Evolutionary conservation across 2,113 vertebrate genomes (phyloP).

Genomic region (Malaclemys terrapin): DNA sequence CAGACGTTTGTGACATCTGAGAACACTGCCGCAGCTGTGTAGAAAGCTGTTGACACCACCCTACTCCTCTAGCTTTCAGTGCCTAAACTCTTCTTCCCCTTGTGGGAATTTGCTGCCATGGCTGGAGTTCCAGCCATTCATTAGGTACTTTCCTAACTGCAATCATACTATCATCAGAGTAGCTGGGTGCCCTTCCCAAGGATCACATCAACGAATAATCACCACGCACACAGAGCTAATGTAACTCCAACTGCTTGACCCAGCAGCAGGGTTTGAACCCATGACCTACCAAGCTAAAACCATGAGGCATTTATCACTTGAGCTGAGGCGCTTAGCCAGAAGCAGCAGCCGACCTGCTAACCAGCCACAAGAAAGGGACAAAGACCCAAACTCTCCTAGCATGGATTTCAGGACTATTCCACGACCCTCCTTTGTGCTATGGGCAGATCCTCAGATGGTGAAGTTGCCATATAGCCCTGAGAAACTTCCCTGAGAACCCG

Average conservation of each 20-base stretch:
- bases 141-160: not conserved
- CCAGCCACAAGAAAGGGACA: not conserved
- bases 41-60: accelerated
- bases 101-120: not conserved
- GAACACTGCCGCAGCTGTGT: not conserved
- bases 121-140: not conserved
- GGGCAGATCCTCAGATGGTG: slow-evolving; percentile 10
- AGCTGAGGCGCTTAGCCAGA: not conserved
- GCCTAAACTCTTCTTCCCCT: not conserved
- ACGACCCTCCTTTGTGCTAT: not conserved
- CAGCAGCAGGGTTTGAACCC: not conserved
- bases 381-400: slow-evolving; percentile 22
- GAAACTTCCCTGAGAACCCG: slow-evolving; percentile 29
- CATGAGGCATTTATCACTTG: not conserved
- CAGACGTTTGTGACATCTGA: not conserved
- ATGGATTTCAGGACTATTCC: not conserved
- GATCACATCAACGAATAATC: not conserved
- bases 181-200: not conserved
- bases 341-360: not conserved
- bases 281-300: not conserved
- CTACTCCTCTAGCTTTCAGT: accelerated
- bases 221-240: not conserved
- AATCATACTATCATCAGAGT: not conserved
- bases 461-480: not conserved
- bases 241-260: not conserved